Evolutionary conservation across 2,113 vertebrate genomes (phyloP), one percentile per base, ranked within the genome.

Genomic region (Psettodes erumei): DNA sequence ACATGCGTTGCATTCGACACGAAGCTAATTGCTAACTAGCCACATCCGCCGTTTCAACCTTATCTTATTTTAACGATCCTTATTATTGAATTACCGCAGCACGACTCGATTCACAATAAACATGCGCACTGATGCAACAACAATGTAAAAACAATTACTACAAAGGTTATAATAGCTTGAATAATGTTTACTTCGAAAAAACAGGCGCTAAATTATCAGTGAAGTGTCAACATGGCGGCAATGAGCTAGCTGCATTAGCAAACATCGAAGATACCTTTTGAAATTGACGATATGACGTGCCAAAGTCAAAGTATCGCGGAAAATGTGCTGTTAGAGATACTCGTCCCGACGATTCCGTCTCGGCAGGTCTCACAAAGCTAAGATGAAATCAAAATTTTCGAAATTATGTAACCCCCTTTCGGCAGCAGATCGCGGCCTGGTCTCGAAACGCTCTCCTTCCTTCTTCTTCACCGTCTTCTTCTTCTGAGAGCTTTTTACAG

Each of bases 211-310:
- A 51, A 40, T 55, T 50, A 48, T 23, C 58, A n/a, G n/a, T 2
- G 2, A 8, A 28, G 40, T 10, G 40, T 43, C 64, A 82, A 88
- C 11, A 84, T 58, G 83, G 86, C 75, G 70, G 62, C 53, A 75
- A 64, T 69, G 28, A 50, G 69, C 66, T 64, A 76, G 67, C 64
- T 43, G 21, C 1, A 23, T 66, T 78, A 84, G 79, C 86, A 83
- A 83, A 89, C 85, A 83, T 62, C 71, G 77, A 80, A 75, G 48
- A 88, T 92, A 91, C 90, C 90, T 80, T 86, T 42, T 67, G 13
- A 48, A 71, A 55, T 28, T 16, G 87, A 45, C 40, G 73, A 87
- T 71, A 58, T n/a, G 60, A 2, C 28, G 77, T 59, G 45, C 61
- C 71, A 67, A 82, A 82, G 79, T 83, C 70, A 72, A 74, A 83